These are phyloP conservation scores for Gallinago media DNA, from an alignment of 2,113 vertebrate species.

Conservation along the genomic window DNA sequence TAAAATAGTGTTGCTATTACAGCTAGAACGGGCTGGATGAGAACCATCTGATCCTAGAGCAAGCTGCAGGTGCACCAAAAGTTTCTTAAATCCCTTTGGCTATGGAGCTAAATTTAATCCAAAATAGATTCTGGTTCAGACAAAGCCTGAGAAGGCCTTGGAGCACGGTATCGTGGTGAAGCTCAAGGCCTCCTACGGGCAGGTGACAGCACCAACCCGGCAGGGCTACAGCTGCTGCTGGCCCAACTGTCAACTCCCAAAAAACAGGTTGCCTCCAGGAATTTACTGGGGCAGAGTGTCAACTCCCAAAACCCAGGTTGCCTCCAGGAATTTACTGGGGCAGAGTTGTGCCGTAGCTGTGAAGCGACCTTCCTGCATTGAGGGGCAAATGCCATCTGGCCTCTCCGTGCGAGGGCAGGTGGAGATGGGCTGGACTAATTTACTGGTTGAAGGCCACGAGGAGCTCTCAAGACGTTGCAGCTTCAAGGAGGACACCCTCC, in stretches of 20 bases:
- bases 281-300: no score
- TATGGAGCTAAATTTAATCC: neutral
- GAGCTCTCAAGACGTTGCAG: neutral
- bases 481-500: neutral
- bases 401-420: neutral
- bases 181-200: neutral
- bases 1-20: neutral
- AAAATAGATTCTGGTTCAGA: neutral
- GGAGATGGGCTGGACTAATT: neutral
- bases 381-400: neutral
- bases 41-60: neutral
- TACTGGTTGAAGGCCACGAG: neutral
- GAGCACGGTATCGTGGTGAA: neutral
- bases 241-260: neutral
- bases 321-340: no score
- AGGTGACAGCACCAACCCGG: neutral
- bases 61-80: neutral
- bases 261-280: neutral
- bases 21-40: neutral
- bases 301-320: no score
- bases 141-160: neutral
- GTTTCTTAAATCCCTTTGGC: neutral
- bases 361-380: neutral
- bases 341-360: no score
- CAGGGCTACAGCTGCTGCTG: neutral